These are phyloP conservation scores for Trichopria drosophilae DNA, from an alignment of 2,888 invertebrate species.

Conservation along the genomic window DNA sequence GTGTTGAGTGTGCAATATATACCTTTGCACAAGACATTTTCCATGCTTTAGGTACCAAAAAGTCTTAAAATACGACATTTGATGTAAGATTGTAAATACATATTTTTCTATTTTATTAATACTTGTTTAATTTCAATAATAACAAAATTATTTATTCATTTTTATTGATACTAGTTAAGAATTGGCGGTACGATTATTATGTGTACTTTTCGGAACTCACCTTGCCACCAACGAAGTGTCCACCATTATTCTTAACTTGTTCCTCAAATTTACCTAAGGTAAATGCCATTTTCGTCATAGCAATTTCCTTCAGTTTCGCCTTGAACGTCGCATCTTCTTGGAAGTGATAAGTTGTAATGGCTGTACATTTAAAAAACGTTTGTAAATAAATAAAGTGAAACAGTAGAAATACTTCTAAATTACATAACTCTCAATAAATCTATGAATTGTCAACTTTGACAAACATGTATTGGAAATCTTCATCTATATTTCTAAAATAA, in stretches of 20 bases:
- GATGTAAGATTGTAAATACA: slow-evolving; percentile 64
- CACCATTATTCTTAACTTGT: slow-evolving; percentile 49
- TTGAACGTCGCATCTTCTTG: slow-evolving; percentile 43
- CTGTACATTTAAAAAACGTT: slow-evolving; percentile 40
- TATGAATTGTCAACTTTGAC: too few relatives aligned
- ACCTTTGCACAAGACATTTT: too few relatives aligned
- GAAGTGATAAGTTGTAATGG: slow-evolving; percentile 42
- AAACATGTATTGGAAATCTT: too few relatives aligned
- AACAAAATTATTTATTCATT: slow-evolving; percentile 62
- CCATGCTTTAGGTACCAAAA: slow-evolving; percentile 64
- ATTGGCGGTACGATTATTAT: slow-evolving; percentile 64
- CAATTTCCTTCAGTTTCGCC: slow-evolving; percentile 43
- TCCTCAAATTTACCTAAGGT: slow-evolving; percentile 46
- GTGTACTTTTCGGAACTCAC: slow-evolving; percentile 67
- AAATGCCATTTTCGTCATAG: slow-evolving; percentile 39
- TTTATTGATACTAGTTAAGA: slow-evolving; percentile 66
- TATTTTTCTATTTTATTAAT: slow-evolving; percentile 63
- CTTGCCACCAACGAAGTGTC: slow-evolving; percentile 51
- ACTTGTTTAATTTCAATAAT: slow-evolving; percentile 63
- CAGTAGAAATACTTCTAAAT: too few relatives aligned
- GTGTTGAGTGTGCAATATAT: too few relatives aligned
- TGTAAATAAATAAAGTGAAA: slow-evolving; percentile 4
- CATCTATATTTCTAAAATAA: too few relatives aligned
- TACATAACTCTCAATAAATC: too few relatives aligned
- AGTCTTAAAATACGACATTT: slow-evolving; percentile 69